These are phyloP conservation scores for Epinotia ramella DNA, from an alignment of 2,888 invertebrate genomes.

Conservation along the genomic window DNA sequence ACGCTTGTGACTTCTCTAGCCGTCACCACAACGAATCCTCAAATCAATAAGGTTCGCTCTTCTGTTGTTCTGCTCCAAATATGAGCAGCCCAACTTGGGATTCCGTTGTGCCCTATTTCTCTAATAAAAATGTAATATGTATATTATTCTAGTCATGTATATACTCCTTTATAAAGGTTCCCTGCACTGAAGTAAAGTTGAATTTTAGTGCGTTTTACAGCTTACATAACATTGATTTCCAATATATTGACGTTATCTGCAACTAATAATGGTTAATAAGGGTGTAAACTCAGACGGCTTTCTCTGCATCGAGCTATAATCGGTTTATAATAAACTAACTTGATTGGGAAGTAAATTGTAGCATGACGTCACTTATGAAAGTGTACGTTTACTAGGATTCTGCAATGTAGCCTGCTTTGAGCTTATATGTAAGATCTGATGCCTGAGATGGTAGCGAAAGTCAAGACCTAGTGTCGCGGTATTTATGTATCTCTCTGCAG, in stretches of 20 bases:
- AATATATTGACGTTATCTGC: conserved; percentile 37
- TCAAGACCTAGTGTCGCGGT: neutral
- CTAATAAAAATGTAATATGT: too few species aligned
- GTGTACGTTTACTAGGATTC: conserved; percentile 29
- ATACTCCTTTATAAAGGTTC: neutral
- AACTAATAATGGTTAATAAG: conserved; percentile 38
- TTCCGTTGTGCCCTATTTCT: too few species aligned
- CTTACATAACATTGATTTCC: conserved; percentile 16
- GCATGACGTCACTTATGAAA: conserved; percentile 45
- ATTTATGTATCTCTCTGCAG: neutral
- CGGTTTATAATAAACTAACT: conserved; percentile 28
- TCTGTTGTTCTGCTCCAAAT: too few species aligned
- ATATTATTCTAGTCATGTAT: neutral
- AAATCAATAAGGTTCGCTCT: too few species aligned
- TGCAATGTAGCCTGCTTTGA: conserved; percentile 31
- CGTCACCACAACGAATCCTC: too few species aligned
- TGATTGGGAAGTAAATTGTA: conserved; percentile 44
- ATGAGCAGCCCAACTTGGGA: too few species aligned
- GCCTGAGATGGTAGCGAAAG: neutral
- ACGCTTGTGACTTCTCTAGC: too few species aligned
- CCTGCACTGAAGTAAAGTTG: conserved; percentile 1
- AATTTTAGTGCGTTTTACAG: conserved; percentile 2
- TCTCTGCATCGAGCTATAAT: conserved; percentile 41
- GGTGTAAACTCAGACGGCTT: conserved; percentile 38
- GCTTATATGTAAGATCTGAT: conserved; percentile 11